phyloP scores from a whole-genome alignment of 2,888 invertebrate species.

The Argynnis bischoffii region DNA sequence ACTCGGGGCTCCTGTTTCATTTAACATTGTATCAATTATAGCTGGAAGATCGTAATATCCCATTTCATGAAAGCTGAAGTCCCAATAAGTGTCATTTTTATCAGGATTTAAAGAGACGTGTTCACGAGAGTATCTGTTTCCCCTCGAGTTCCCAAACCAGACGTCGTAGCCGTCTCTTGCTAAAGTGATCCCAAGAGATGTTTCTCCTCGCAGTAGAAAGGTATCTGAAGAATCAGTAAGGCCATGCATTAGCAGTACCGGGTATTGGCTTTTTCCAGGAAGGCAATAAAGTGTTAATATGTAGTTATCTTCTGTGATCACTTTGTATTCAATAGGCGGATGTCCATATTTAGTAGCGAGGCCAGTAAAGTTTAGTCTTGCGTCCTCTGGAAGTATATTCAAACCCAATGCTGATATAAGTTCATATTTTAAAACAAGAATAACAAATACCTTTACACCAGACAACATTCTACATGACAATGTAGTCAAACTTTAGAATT shows the following conservation, averaged over 20 bases:
- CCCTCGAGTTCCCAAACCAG: constrained; percentile 69
- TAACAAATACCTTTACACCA: too few relatives aligned
- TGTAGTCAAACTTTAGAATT: too few relatives aligned
- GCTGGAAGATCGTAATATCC: constrained; percentile 86
- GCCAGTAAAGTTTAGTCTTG: constrained; percentile 36
- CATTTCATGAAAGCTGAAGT: constrained; percentile 85
- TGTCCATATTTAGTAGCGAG: constrained; percentile 44
- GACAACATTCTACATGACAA: too few relatives aligned
- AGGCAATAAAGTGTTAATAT: constrained; percentile 47
- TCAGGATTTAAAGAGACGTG: constrained; percentile 68
- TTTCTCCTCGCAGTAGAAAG: constrained; percentile 47
- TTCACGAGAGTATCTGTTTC: constrained; percentile 80
- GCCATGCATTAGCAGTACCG: constrained; percentile 48
- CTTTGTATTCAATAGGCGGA: constrained; percentile 37
- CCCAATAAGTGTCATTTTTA: constrained; percentile 64
- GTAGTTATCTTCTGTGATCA: constrained; percentile 52
- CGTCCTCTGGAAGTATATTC: background rate
- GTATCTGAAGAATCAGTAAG: constrained; percentile 46
- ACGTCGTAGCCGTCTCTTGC: constrained; percentile 53
- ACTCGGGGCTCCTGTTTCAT: constrained; percentile 68
- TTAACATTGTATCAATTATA: constrained; percentile 63
- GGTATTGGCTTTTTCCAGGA: constrained; percentile 40
- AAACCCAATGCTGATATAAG: too few relatives aligned
- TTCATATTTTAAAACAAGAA: too few relatives aligned
- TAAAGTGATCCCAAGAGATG: constrained; percentile 44